Evolutionary conservation across 2,797 vertebrate species (phyloP).

Genomic region (Balearica regulorum): DNA sequence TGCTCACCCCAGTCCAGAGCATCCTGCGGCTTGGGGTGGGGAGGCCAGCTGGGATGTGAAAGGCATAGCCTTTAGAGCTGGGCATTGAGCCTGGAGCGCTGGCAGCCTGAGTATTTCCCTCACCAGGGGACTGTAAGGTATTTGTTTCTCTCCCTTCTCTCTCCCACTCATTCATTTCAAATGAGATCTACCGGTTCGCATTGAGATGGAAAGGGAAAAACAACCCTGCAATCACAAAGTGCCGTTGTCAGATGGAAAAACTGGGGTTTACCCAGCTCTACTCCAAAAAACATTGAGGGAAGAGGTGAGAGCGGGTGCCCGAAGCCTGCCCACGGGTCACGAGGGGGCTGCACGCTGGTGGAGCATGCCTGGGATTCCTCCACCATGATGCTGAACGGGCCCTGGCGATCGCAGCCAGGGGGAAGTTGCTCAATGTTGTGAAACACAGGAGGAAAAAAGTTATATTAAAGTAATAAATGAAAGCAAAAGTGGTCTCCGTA

Average conservation of each 20-base stretch:
- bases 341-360: neutral
- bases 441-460: conserved; percentile 27
- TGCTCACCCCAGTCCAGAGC: neutral
- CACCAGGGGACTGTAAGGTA: neutral
- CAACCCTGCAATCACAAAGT: neutral
- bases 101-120: neutral
- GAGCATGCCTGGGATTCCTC: conserved; percentile 57
- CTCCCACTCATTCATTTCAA: conserved; percentile 14
- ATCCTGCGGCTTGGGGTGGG: neutral
- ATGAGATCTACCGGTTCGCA: neutral
- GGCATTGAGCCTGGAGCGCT: neutral
- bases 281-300: neutral
- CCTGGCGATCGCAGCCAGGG: neutral
- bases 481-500: conserved; percentile 28
- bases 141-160: conserved; percentile 25
- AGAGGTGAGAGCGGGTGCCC: conserved; percentile 9
- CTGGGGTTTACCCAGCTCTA: neutral
- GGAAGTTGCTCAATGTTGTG: conserved; percentile 6
- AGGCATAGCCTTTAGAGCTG: neutral
- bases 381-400: neutral
- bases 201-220: neutral
- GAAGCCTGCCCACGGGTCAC: neutral
- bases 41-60: neutral
- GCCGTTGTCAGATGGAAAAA: neutral
- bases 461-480: conserved; percentile 37